Evolutionary conservation across 2,888 invertebrate genomes (phyloP), one percentile per base, ranked within the genome.

Genomic region (Carterocephalus palaemon): DNA sequence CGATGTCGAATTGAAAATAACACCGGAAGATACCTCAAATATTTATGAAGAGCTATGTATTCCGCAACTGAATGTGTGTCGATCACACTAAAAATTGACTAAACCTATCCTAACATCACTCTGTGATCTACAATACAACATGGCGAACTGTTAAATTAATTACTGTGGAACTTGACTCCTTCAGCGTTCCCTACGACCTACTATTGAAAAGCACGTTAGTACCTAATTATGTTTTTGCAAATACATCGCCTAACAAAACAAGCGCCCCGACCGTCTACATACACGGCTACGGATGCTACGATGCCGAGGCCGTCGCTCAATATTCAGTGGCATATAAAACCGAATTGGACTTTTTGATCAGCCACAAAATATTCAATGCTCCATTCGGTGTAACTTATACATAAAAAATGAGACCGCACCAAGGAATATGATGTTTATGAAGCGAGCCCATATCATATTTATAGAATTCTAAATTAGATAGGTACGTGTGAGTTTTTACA

Each of bases 41-140:
- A 84, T 85, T 85, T 84, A 84, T 83, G 77, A 75, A 61, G 58
- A 57, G 70, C 69, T 75, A 75, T 77, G 78, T 79, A 75, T 76
- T 71, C 70, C 64, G 54, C 62, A 51, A 52, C 56, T 62, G 76
- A 70, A 75, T 79, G 79, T 79, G 80, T 80, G n/a, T n/a, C n/a
- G n/a, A n/a, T n/a, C n/a, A n/a, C n/a, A n/a, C n/a, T n/a, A n/a
- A n/a, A n/a, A n/a, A n/a, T n/a, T n/a, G n/a, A n/a, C n/a, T n/a
- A n/a, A n/a, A n/a, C n/a, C n/a, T n/a, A n/a, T n/a, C n/a, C n/a
- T n/a, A n/a, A n/a, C n/a, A n/a, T n/a, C n/a, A n/a, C n/a, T n/a
- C n/a, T n/a, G n/a, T n/a, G n/a, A n/a, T n/a, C n/a, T n/a, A n/a
- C n/a, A n/a, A n/a, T n/a, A n/a, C n/a, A n/a, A n/a, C n/a, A n/a